A percentile compares a stretch with the other conserved stretches of the same genome.
phyloP scores from a whole-genome alignment of 2,113 vertebrate species.

The Limnothrissa miodon region DNA sequence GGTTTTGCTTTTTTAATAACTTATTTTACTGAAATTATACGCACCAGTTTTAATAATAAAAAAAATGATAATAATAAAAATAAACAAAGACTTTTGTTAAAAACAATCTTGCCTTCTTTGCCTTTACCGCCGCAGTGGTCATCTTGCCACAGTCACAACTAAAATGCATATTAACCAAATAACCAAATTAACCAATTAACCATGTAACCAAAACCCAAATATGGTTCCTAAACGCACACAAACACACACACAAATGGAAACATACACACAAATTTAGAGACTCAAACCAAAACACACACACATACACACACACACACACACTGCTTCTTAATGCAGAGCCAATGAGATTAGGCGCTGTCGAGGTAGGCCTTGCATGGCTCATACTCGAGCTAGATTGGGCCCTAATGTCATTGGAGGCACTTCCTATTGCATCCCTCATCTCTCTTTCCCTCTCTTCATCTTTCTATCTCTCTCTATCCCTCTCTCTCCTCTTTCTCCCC shows the following conservation, averaged over 20 bases:
- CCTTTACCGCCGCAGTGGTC: no score
- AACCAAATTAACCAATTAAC: no score
- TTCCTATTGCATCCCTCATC: conserved; percentile 49
- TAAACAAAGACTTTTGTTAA: no score
- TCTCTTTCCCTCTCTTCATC: conserved; percentile 43
- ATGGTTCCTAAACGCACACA: no score
- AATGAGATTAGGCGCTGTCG: conserved; percentile 85
- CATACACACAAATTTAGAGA: neutral
- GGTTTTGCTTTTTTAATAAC: no score
- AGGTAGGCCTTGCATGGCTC: conserved; percentile 87
- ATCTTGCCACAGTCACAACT: no score
- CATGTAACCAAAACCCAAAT: no score
- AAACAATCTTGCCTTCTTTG: no score
- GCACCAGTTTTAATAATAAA: no score
- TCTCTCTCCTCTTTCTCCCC: conserved; percentile 48
- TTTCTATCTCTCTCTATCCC: conserved; percentile 34
- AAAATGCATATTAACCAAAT: no score
- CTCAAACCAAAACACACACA: neutral
- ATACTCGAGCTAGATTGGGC: conserved; percentile 86
- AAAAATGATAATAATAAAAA: no score
- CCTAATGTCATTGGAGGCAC: conserved; percentile 90
- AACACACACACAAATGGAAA: neutral
- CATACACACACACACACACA: conserved; percentile 36
- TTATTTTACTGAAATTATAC: no score
- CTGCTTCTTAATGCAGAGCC: conserved; percentile 80